Conservation (phyloP, 2,113 vertebrate species). For the Megaleporinus macrocephalus region DNA sequence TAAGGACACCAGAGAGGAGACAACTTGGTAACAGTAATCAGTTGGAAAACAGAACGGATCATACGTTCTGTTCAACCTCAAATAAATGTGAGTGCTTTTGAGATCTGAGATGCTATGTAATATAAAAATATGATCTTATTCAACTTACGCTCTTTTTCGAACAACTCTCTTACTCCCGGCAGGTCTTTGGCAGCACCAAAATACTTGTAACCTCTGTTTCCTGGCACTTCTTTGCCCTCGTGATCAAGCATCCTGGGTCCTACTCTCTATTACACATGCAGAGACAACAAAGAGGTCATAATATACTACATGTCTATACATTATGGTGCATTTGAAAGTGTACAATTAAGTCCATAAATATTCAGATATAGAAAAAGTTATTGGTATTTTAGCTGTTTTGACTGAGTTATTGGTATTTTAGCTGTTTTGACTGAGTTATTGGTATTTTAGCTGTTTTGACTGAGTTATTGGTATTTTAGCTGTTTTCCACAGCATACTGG, state of each 20-base stretch:
- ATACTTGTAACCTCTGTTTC: constrained; percentile 97
- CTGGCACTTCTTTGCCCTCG: constrained; percentile 96
- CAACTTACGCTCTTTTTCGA: constrained; percentile 94
- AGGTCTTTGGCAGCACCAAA: constrained; percentile 97
- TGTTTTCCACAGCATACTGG: too few relatives aligned
- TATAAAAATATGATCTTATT: neutral
- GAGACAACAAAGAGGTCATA: neutral
- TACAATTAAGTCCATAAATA: too few relatives aligned
- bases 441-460: too few relatives aligned
- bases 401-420: too few relatives aligned
- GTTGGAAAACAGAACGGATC: too few relatives aligned
- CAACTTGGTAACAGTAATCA: neutral
- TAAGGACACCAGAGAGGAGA: neutral
- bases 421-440: too few relatives aligned
- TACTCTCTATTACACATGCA: constrained; percentile 77
- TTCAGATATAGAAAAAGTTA: too few relatives aligned
- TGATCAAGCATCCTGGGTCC: constrained; percentile 96
- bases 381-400: too few relatives aligned
- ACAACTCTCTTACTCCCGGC: constrained; percentile 94
- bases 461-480: too few relatives aligned
- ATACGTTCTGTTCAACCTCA: neutral
- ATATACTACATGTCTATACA: neutral
- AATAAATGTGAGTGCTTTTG: neutral
- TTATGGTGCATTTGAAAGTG: too few relatives aligned
- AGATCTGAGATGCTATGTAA: neutral